Base-by-base conservation (phyloP, 2,797 vertebrate genomes). In the Intellagama lesueurii region DNA sequence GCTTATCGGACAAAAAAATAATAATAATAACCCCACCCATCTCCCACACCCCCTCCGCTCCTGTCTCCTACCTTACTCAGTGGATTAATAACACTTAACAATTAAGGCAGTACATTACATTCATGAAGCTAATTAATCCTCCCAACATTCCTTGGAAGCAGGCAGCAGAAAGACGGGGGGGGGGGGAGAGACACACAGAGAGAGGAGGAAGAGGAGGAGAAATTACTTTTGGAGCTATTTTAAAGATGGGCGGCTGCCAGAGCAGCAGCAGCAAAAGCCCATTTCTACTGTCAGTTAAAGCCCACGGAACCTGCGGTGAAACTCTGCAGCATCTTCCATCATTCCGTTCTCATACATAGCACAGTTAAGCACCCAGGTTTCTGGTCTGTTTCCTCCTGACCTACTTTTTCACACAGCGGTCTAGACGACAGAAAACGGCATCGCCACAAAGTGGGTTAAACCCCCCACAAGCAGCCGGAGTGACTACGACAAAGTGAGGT, bases 101-200 rank as follows among this genome's bases (percentile, higher is more conserved):
- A 94, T 94, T 95, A 95, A 87, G 4, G 40, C 84, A 85, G 92
- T 91, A 86, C 94, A 94, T 95, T 95, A 92, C 78, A 77, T 95
- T 94, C 90, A 91, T 93, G 93, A 91, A 93, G 64, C 93, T 94
- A 96, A 96, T 96, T 95, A 95, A 95, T 92, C 93, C 93, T 94
- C 92, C 86, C 2, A 28, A 87, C 83, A 0, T 93, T 94, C 91
- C 0, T 1, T 84, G 0, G 0, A 93, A 83, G 87, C 32, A 49
- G 84, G 40, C 56, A 3, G 73, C 64, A 83, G 89, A 0, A 90
- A 91, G 47, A 0, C 75, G 90, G 16, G 30, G 49, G 49, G 14
- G 7, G 26, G 19, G 5, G 2, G 66, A 16, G 52, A 81, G 56
- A 32, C 7, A 19, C 56, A 47, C 22, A 49, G 52, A 17, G 44